Conservation (phyloP, 2,888 invertebrate genomes). For the Melieria picta region DNA sequence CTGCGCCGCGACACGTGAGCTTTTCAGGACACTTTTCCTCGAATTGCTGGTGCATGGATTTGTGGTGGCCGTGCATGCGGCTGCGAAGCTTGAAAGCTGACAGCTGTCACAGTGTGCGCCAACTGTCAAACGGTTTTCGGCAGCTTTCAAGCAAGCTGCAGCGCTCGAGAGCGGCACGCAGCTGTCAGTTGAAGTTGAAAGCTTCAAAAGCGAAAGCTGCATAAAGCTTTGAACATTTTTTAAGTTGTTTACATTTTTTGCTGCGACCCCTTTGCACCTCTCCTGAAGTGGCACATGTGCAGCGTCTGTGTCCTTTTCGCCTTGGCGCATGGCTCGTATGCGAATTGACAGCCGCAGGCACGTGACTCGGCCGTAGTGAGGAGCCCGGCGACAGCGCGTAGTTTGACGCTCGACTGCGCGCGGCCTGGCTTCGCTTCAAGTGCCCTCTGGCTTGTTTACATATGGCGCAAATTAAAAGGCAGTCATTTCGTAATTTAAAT, state of each 20-base stretch:
- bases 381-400: conserved; percentile 22
- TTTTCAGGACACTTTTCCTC: not conserved
- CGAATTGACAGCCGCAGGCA: conserved; percentile 28
- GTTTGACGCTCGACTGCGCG: conserved; percentile 1
- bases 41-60: conserved; percentile 6
- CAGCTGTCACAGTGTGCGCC: not conserved
- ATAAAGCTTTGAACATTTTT: too few species aligned
- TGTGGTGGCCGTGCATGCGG: not conserved
- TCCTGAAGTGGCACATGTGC: too few species aligned
- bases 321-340: not conserved
- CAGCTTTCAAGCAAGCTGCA: not conserved
- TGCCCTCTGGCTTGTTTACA: conserved; percentile 19
- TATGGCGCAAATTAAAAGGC: conserved; percentile 12
- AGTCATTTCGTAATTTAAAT: conserved; percentile 16
- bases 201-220: too few species aligned
- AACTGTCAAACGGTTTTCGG: conserved; percentile 3
- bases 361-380: conserved; percentile 36
- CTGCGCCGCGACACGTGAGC: conserved; percentile 21
- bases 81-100: conserved; percentile 9
- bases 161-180: not conserved
- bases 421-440: conserved; percentile 5
- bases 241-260: conserved; percentile 19
- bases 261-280: not conserved
- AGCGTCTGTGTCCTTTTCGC: too few species aligned
- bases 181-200: too few species aligned